Evolutionary conservation across 2,113 vertebrate species (phyloP).

Genomic region (Cephalopterus ornatus): DNA sequence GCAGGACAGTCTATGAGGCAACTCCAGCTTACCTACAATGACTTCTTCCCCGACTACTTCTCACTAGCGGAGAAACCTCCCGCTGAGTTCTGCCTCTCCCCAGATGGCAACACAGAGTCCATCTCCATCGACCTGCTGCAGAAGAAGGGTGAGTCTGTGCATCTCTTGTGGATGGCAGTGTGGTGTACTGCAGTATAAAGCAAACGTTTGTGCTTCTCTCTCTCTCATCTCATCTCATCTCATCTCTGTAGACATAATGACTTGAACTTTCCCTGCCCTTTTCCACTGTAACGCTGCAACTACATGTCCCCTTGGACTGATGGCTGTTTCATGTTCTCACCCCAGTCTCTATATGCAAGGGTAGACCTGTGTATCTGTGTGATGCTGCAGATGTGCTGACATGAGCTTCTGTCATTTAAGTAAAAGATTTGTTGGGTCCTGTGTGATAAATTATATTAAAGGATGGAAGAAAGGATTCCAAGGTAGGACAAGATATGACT

Average conservation of each 20-base stretch:
- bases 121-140: constrained; percentile 88
- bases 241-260: background rate
- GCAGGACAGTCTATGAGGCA: constrained; percentile 76
- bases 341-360: background rate
- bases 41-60: constrained; percentile 93
- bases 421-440: background rate
- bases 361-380: background rate
- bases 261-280: background rate
- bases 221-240: background rate
- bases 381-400: background rate
- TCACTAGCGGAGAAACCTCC: constrained; percentile 92
- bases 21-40: constrained; percentile 81
- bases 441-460: background rate
- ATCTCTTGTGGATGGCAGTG: rapidly evolving
- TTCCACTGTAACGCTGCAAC: background rate
- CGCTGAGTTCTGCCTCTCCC: constrained; percentile 95
- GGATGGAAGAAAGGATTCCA: background rate
- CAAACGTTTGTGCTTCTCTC: background rate
- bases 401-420: background rate
- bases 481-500: background rate
- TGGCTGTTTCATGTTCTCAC: background rate
- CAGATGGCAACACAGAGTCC: constrained; percentile 84
- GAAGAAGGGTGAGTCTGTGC: constrained; percentile 83
- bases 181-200: rapidly evolving
- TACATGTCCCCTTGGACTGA: background rate